Evolutionary conservation across 2,888 invertebrate genomes (phyloP).

Genomic region (Melieria crassipennis): DNA sequence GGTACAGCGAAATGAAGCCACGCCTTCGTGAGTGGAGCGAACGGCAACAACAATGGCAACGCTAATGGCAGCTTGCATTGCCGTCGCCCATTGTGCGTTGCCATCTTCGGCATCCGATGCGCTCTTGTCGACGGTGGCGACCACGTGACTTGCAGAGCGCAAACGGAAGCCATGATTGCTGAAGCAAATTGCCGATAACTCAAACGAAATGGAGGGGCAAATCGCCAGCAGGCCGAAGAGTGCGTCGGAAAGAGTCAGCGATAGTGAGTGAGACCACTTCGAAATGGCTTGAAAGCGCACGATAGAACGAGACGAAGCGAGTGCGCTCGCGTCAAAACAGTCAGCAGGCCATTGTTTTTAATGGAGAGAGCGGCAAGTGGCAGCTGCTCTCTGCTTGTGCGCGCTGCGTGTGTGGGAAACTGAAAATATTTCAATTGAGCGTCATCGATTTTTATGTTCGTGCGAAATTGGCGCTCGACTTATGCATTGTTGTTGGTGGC

Average conservation of each 20-base stretch:
- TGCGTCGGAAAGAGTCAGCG: conserved; percentile 47
- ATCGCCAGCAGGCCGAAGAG: conserved; percentile 36
- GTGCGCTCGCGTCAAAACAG: neutral
- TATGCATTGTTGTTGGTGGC: conserved; percentile 16
- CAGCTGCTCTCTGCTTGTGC: conserved; percentile 26
- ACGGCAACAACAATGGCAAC: conserved; percentile 17
- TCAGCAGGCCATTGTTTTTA: no score
- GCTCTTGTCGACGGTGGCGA: conserved; percentile 30
- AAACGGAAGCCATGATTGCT: conserved; percentile 66
- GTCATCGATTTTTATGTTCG: conserved; percentile 54
- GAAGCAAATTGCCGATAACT: conserved; percentile 61
- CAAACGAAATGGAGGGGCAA: conserved; percentile 48
- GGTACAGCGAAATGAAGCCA: conserved; percentile 53
- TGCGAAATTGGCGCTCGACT: conserved; percentile 14
- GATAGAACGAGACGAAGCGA: neutral
- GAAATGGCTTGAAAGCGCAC: neutral
- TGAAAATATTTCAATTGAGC: conserved; percentile 51
- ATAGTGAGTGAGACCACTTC: conserved; percentile 7
- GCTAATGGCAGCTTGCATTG: conserved; percentile 14
- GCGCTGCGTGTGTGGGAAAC: conserved; percentile 51
- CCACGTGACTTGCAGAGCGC: conserved; percentile 37
- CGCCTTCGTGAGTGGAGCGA: conserved; percentile 45
- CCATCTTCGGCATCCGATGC: conserved; percentile 22
- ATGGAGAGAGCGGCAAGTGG: neutral
- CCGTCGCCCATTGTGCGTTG: neutral